Percentiles rank a stretch among this genome's conserved stretches.
Conservation (phyloP, 2,888 invertebrate species). For the Papilio gigon region DNA sequence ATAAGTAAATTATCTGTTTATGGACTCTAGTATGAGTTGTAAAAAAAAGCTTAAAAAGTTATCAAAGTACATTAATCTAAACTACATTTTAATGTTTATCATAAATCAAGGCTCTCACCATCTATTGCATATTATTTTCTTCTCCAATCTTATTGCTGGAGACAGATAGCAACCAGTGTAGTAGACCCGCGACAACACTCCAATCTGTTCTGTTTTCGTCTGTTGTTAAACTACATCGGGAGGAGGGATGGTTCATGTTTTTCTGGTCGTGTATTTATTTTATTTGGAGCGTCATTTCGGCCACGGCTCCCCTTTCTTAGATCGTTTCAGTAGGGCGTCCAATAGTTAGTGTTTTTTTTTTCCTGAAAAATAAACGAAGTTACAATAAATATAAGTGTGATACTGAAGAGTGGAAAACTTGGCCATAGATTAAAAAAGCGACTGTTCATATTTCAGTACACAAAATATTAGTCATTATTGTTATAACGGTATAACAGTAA, state of each 20-base stretch:
- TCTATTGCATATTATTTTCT: slow-evolving; percentile 49
- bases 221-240: slow-evolving; percentile 41
- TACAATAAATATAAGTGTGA: background rate
- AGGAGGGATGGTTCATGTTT: slow-evolving; percentile 50
- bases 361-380: slow-evolving; percentile 57
- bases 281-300: slow-evolving; percentile 77
- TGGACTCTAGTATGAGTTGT: background rate
- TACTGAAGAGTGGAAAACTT: too few relatives aligned
- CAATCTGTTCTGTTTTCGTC: slow-evolving; percentile 44
- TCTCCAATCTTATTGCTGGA: slow-evolving; percentile 47
- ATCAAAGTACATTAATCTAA: slow-evolving; percentile 25
- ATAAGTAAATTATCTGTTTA: background rate
- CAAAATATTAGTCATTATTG: too few relatives aligned
- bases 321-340: slow-evolving; percentile 73
- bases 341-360: slow-evolving; percentile 54
- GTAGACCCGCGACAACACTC: slow-evolving; percentile 45
- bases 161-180: slow-evolving; percentile 53
- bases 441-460: too few relatives aligned
- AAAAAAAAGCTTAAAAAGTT: slow-evolving; percentile 8
- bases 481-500: too few relatives aligned
- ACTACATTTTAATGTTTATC: slow-evolving; percentile 42
- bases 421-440: too few relatives aligned
- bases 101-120: slow-evolving; percentile 46
- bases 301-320: slow-evolving; percentile 69
- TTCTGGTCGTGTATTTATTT: slow-evolving; percentile 67